phyloP scores from a whole-genome alignment of 2,888 invertebrate species.

The Parochlus steinenii region DNA sequence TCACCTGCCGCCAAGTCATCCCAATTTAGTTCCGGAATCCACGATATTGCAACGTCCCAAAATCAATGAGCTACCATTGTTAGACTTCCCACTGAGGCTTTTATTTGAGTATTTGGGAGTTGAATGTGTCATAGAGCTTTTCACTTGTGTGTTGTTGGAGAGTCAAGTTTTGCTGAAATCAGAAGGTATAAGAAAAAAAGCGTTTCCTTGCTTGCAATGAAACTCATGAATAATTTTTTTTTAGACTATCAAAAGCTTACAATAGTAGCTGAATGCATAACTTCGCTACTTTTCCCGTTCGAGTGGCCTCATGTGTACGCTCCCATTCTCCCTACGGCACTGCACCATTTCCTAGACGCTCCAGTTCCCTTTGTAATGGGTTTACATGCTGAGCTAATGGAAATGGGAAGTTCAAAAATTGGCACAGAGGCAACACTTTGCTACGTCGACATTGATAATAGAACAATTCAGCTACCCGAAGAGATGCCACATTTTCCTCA shows the following conservation, averaged over 20 bases:
- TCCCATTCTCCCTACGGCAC: slow-evolving; percentile 86
- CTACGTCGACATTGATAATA: slow-evolving; percentile 90
- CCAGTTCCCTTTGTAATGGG: slow-evolving; percentile 99
- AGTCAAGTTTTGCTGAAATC: slow-evolving; percentile 92
- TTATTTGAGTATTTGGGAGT: slow-evolving; percentile 81
- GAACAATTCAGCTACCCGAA: slow-evolving; percentile 84
- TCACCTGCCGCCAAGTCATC: slow-evolving; percentile 52
- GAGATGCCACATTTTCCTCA: slow-evolving; percentile 90
- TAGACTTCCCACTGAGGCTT: slow-evolving; percentile 81
- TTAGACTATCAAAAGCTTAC: slow-evolving; percentile 87
- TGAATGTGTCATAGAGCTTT: slow-evolving; percentile 81
- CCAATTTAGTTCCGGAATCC: slow-evolving; percentile 46
- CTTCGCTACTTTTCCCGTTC: slow-evolving; percentile 82
- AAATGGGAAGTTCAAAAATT: slow-evolving; percentile 41
- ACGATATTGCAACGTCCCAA: slow-evolving; percentile 60
- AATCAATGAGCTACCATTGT: slow-evolving; percentile 73
- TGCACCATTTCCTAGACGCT: slow-evolving; percentile 94
- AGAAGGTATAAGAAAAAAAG: slow-evolving; percentile 40
- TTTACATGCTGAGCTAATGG: slow-evolving; percentile 39
- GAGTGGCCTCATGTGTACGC: slow-evolving; percentile 98
- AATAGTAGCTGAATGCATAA: slow-evolving; percentile 90
- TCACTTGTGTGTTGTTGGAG: slow-evolving; percentile 89
- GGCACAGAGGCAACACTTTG: slow-evolving; percentile 78
- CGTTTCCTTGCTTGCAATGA: slow-evolving; percentile 4
- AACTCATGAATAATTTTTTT: no score